A percentile compares a stretch with the other conserved stretches of the same genome.
Evolutionary conservation across 2,888 invertebrate genomes (phyloP).

Genomic region (Tachina grossa): DNA sequence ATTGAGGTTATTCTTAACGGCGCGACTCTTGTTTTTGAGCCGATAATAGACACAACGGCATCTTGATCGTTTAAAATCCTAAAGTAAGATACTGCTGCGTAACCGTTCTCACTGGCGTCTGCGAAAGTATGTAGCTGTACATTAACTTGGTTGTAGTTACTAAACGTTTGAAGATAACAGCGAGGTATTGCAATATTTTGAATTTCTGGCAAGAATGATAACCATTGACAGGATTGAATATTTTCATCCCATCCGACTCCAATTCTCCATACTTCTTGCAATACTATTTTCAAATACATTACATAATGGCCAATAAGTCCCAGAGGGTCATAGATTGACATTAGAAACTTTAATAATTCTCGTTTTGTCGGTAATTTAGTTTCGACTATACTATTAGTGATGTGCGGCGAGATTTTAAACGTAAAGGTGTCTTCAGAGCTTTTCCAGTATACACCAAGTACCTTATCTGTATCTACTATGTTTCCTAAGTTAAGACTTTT

Average conservation of each 20-base stretch:
- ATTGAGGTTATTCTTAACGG: no score
- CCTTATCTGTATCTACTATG: conserved; percentile 24
- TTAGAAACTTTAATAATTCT: conserved; percentile 55
- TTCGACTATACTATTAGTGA: background rate
- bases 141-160: no score
- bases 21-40: no score
- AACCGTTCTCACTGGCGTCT: no score
- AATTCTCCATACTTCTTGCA: conserved; percentile 34
- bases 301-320: conserved; percentile 40
- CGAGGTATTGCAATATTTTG: no score
- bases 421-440: conserved; percentile 36
- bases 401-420: conserved; percentile 43
- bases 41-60: no score
- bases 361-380: conserved; percentile 52
- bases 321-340: conserved; percentile 59
- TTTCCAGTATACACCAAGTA: conserved; percentile 56
- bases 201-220: no score
- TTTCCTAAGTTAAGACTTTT: no score
- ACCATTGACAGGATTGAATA: conserved; percentile 23
- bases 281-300: conserved; percentile 33
- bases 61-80: no score
- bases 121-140: no score
- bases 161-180: no score
- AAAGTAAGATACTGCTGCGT: no score
- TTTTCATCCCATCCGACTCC: conserved; percentile 38